Conservation (phyloP, 2,113 vertebrate genomes). For the Origma solitaria region DNA sequence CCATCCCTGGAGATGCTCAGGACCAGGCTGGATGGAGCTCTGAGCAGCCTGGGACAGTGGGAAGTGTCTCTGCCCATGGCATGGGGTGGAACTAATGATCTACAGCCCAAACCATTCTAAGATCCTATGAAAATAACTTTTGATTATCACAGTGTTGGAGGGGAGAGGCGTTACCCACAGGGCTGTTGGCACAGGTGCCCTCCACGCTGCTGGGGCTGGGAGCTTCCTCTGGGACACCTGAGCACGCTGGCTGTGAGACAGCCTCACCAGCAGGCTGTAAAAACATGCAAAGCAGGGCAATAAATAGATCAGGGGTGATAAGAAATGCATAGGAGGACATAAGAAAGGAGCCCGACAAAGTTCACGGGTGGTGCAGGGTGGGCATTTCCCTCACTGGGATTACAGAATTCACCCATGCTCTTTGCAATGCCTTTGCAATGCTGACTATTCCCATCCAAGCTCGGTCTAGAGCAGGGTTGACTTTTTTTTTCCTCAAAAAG, state of each 20-base stretch:
- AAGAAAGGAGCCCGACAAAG: background rate
- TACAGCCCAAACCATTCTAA: background rate
- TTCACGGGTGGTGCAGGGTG: background rate
- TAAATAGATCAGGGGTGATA: background rate
- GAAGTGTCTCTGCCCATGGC: background rate
- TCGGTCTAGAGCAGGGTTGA: background rate
- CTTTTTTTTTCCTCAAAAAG: background rate
- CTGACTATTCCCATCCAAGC: background rate
- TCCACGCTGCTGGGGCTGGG: background rate
- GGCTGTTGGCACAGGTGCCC: background rate
- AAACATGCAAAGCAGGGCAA: background rate
- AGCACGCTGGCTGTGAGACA: background rate
- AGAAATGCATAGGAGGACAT: background rate
- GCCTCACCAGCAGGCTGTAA: background rate
- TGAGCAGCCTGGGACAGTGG: background rate
- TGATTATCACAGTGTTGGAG: background rate
- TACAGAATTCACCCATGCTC: background rate
- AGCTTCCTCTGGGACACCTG: background rate
- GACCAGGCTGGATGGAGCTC: rapidly evolving
- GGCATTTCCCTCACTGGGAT: background rate
- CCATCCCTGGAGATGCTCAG: background rate
- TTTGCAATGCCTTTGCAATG: background rate
- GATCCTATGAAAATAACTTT: background rate
- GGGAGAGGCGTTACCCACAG: background rate
- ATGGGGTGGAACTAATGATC: background rate